Base-by-base conservation (phyloP, 2,113 vertebrate genomes). In the Fulmarus glacialis region DNA sequence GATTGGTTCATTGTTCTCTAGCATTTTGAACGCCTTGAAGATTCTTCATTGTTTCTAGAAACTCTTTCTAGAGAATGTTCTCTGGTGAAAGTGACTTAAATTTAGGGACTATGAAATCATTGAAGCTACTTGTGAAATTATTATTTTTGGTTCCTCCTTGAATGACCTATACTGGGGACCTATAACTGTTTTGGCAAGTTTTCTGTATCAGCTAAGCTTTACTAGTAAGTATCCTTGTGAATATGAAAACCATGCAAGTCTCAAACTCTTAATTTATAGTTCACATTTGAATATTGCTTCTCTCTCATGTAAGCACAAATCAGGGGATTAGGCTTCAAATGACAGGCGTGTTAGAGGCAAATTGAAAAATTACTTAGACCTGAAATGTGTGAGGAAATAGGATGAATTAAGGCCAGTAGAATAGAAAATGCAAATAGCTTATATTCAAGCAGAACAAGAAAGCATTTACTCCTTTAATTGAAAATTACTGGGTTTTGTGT, bases 311-410 rank as follows among this genome's bases (percentile, higher is more conserved):
- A 89, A 79, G 48, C 22, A 48, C 30, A 52, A 53, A 82, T 82
- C 27, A 16, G n/a, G 47, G 43, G 43, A 92, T 95, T 92, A 97
- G 60, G 19, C 52, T 95, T 96, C 80, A 89, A 75, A 58, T 72
- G 43, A 63, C 52, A 64, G 18, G 40, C n/a, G 32, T 87, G 52
- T 93, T 95, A 73, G 66, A 92, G 42, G 32, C 26, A 94, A 82
- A 91, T 38, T 82, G 84, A 80, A 91, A 95, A 95, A 82, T 91
- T 90, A 72, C 53, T 89, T 85, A 78, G 34, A 67, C 55, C 12
- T 89, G 53, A 87, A 85, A 48, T 80, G 21, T 45, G 4, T 55
- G 53, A 85, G 62, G 78, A 94, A 87, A 66, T 95, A 47, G 29
- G 21, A 47, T 79, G 34, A 91, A 75, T 93, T 89, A 85, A 93